These are phyloP conservation scores for Drosophila austrosaltans DNA, from an alignment of 2,888 invertebrate species.

Conservation along the genomic window DNA sequence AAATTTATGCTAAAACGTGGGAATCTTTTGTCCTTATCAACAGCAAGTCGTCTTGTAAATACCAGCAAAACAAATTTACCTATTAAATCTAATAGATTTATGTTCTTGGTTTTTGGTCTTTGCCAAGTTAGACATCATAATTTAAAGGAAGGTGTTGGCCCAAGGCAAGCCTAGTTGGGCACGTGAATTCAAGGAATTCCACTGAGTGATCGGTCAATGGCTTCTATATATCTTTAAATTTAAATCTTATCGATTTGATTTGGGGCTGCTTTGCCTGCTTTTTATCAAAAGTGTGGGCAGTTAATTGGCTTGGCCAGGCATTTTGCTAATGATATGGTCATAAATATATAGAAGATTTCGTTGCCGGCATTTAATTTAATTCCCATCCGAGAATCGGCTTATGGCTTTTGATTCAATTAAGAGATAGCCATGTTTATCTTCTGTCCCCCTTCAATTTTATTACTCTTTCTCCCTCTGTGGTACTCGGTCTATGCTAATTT, in stretches of 20 bases:
- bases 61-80: constrained; percentile 5
- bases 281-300: constrained; percentile 13
- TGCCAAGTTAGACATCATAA: background rate
- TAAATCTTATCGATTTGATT: constrained; percentile 5
- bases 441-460: constrained; percentile 25
- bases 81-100: background rate
- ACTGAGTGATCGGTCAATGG: constrained; percentile 1
- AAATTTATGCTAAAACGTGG: constrained; percentile 11
- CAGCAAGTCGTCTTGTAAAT: constrained; percentile 5
- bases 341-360: constrained; percentile 56
- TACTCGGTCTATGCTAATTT: constrained; percentile 62
- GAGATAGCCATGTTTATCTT: constrained; percentile 16
- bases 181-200: constrained; percentile 6
- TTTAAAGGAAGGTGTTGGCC: constrained; percentile 4
- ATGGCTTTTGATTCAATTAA: constrained; percentile 56
- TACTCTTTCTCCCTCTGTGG: constrained; percentile 20
- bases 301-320: constrained; percentile 21
- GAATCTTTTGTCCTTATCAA: constrained; percentile 39
- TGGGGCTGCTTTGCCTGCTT: background rate
- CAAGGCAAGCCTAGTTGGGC: constrained; percentile 1
- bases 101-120: background rate
- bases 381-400: constrained; percentile 49
- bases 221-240: constrained; percentile 2
- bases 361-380: constrained; percentile 64
- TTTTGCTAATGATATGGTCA: constrained; percentile 58